Percentiles rank a stretch among this genome's conserved stretches.
These are phyloP conservation scores for Microcebus griseorufus DNA, from an alignment of 2,113 vertebrate species.

Conservation along the genomic window DNA sequence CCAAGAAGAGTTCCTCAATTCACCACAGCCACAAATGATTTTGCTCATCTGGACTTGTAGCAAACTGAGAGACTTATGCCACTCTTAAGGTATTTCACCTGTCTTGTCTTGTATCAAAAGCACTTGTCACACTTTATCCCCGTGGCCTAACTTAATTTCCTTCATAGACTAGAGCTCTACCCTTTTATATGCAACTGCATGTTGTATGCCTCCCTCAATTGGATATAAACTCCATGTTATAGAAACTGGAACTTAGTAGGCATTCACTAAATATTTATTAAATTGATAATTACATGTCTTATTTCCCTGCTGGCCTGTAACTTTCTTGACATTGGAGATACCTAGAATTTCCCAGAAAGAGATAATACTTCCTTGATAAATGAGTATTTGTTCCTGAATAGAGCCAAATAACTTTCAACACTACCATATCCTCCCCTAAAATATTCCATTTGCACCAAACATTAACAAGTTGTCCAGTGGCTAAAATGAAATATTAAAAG, in stretches of 20 bases:
- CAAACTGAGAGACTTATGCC: not conserved
- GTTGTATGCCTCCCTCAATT: not conserved
- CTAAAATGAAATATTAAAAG: constrained; percentile 5
- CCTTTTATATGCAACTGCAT: not conserved
- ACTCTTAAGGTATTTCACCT: not conserved
- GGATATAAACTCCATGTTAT: not conserved
- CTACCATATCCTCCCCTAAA: not conserved
- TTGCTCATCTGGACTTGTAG: not conserved
- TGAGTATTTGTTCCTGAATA: not conserved
- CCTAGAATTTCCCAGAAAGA: not conserved
- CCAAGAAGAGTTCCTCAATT: not conserved
- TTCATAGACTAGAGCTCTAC: not conserved
- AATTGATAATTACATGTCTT: not conserved
- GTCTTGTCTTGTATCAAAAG: not conserved
- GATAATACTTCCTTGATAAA: constrained; percentile 6
- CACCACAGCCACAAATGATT: not conserved
- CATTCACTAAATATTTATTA: not conserved
- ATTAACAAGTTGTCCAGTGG: constrained; percentile 1
- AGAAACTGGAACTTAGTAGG: not conserved
- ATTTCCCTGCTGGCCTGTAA: not conserved
- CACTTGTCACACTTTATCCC: not conserved
- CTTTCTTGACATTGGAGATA: not conserved
- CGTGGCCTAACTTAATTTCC: not conserved
- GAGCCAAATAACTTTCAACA: not conserved
- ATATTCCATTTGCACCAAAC: not conserved